Evolutionary conservation across 2,888 invertebrate species (phyloP).

Genomic region (Drosophila rubida): DNA sequence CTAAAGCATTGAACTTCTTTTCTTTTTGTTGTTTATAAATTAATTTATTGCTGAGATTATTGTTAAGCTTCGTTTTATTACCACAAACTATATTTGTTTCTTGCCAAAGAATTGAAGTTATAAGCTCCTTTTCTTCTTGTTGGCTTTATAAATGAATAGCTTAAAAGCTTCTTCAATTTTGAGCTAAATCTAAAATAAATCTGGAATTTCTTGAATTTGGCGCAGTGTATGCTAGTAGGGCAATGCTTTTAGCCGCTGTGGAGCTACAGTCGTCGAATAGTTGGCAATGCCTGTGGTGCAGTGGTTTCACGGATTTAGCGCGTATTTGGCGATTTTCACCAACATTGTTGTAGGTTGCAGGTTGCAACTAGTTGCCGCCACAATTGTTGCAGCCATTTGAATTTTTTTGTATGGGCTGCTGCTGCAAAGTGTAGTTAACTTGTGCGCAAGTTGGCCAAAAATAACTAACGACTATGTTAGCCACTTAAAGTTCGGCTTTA

Average conservation of each 20-base stretch:
- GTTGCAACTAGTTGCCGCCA: conserved; percentile 33
- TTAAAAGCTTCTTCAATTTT: too few relatives aligned
- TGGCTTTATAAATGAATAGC: too few relatives aligned
- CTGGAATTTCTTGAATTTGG: too few relatives aligned
- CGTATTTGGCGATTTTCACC: conserved; percentile 51
- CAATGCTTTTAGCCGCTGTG: neutral
- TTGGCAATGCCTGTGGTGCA: conserved; percentile 35
- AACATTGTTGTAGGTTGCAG: conserved; percentile 42
- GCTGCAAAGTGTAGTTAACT: conserved; percentile 36
- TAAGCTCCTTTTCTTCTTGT: too few relatives aligned
- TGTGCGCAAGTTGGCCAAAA: conserved; percentile 14
- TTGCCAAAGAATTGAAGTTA: too few relatives aligned
- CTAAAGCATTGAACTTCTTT: too few relatives aligned
- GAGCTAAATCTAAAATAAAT: too few relatives aligned
- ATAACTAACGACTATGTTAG: conserved; percentile 10
- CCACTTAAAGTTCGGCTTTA: conserved; percentile 48
- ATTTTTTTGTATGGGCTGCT: neutral
- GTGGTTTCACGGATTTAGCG: conserved; percentile 40
- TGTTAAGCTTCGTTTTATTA: too few relatives aligned
- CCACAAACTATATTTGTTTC: too few relatives aligned
- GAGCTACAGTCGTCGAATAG: conserved; percentile 24
- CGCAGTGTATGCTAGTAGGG: conserved; percentile 1
- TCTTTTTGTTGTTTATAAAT: too few relatives aligned
- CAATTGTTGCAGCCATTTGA: conserved; percentile 18
- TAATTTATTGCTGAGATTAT: too few relatives aligned